Percentiles rank a stretch among this genome's conserved stretches.
phyloP scores from a whole-genome alignment of 2,888 invertebrate species.

The Abrostola triplasia region DNA sequence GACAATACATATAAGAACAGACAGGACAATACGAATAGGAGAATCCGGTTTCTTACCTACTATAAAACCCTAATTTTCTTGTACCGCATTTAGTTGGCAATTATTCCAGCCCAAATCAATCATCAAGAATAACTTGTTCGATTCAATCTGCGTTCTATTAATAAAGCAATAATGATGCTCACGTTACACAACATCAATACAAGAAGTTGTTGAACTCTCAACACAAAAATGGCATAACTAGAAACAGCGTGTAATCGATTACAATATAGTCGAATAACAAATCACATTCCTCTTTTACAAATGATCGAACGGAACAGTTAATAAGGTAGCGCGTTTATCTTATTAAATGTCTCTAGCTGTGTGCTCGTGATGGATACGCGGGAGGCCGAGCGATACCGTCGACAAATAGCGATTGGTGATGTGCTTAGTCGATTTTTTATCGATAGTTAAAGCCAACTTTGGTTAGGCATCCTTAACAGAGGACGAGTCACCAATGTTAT shows the following conservation, averaged over 20 bases:
- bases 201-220: slow-evolving; percentile 39
- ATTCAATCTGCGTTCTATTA: neutral
- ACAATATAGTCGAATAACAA: slow-evolving; percentile 54
- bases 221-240: slow-evolving; percentile 52
- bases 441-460: slow-evolving; percentile 27
- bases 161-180: neutral
- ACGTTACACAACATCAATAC: slow-evolving; percentile 14
- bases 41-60: too few relatives aligned
- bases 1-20: too few relatives aligned
- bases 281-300: slow-evolving; percentile 64
- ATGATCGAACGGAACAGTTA: slow-evolving; percentile 74
- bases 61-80: neutral
- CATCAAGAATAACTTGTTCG: neutral
- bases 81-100: neutral
- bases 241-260: slow-evolving; percentile 53
- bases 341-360: slow-evolving; percentile 68
- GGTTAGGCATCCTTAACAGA: neutral
- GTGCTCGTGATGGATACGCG: slow-evolving; percentile 78
- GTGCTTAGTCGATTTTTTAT: slow-evolving; percentile 57
- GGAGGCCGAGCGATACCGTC: slow-evolving; percentile 70
- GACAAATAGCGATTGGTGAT: slow-evolving; percentile 76
- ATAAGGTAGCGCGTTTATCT: slow-evolving; percentile 83
- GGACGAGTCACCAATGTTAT: neutral
- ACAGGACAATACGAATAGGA: too few relatives aligned
- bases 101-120: neutral